A percentile compares a stretch with the other conserved stretches of the same genome.
These are phyloP conservation scores for Ylistrum balloti DNA, from an alignment of 1,140 invertebrate species.

Conservation along the genomic window DNA sequence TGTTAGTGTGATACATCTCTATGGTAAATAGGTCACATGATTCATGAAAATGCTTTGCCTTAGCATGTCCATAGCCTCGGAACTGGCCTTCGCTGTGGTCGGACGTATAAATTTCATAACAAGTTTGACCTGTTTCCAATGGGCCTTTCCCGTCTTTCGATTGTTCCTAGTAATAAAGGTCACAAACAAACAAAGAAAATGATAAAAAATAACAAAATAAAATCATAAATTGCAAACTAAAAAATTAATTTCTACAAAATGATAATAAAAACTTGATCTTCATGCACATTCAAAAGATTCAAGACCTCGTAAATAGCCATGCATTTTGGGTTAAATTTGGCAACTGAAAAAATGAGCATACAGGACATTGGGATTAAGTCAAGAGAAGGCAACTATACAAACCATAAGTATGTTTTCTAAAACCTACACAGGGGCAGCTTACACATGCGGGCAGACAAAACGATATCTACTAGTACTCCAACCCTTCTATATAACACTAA, in stretches of 20 bases:
- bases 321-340: background rate
- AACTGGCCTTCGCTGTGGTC: slow-evolving; percentile 51
- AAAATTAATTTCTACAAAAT: slow-evolving; percentile 17
- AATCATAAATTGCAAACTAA: slow-evolving; percentile 20
- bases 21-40: background rate
- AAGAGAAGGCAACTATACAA: slow-evolving; percentile 31
- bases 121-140: slow-evolving; percentile 75
- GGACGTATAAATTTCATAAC: slow-evolving; percentile 78
- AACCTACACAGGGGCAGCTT: background rate
- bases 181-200: slow-evolving; percentile 46
- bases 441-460: slow-evolving; percentile 4
- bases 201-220: slow-evolving; percentile 28
- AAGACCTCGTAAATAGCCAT: background rate
- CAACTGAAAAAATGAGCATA: background rate
- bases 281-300: slow-evolving; percentile 1
- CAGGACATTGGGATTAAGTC: background rate
- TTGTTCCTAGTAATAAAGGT: slow-evolving; percentile 47
- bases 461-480: background rate
- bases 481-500: no score
- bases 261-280: background rate
- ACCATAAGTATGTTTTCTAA: background rate
- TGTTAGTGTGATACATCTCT: background rate
- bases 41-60: slow-evolving; percentile 12
- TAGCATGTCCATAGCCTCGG: background rate
- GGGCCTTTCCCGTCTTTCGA: slow-evolving; percentile 64